phyloP scores from a whole-genome alignment of 2,113 vertebrate genomes.

The Chrysemys picta region DNA sequence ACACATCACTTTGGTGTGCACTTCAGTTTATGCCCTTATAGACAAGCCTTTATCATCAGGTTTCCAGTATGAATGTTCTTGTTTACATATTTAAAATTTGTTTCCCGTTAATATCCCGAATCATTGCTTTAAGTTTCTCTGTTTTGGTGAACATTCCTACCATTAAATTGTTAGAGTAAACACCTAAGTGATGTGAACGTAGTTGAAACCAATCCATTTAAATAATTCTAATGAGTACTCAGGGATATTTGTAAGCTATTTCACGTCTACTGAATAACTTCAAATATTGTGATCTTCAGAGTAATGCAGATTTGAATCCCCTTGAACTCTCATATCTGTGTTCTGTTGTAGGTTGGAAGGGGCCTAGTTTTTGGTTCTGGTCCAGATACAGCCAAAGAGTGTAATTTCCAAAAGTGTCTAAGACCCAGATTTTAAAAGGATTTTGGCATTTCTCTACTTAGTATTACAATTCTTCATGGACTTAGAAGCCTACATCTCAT shows the following conservation, averaged over 20 bases:
- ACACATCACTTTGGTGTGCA: too few species aligned
- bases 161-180: neutral
- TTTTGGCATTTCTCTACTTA: neutral
- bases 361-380: neutral
- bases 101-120: neutral
- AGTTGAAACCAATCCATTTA: neutral
- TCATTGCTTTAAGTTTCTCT: neutral
- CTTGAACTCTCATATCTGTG: neutral
- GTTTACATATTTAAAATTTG: neutral
- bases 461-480: neutral
- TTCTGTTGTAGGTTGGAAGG: neutral
- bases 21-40: too few species aligned
- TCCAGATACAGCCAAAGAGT: neutral
- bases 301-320: neutral
- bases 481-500: neutral
- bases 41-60: too few species aligned
- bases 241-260: neutral
- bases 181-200: neutral
- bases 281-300: neutral
- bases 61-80: neutral
- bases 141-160: neutral
- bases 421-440: neutral
- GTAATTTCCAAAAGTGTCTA: neutral
- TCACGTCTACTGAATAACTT: neutral
- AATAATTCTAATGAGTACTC: neutral